phyloP scores from a whole-genome alignment of 2,113 vertebrate species.

The Cnemophilus loriae region DNA sequence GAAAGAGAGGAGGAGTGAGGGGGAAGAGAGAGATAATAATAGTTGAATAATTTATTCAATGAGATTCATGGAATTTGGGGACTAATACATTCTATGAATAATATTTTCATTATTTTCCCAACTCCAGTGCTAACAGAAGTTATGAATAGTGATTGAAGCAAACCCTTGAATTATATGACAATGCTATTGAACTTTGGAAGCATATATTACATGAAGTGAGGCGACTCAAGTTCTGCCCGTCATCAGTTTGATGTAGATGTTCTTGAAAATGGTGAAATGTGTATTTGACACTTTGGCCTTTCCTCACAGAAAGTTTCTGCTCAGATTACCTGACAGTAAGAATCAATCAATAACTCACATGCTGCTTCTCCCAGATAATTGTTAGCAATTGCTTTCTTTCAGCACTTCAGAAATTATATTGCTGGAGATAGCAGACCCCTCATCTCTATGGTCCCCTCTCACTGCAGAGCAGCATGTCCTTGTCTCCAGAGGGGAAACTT shows the following conservation, averaged over 20 bases:
- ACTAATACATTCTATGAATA: conserved; percentile 52
- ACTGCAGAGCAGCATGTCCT: neutral
- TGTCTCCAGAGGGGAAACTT: neutral
- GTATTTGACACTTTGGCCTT: conserved; percentile 29
- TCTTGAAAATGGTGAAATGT: neutral
- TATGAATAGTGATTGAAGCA: conserved; percentile 45
- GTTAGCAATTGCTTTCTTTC: conserved; percentile 11
- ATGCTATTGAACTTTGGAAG: neutral
- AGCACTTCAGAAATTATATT: neutral
- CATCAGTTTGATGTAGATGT: neutral
- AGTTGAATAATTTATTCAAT: conserved; percentile 39
- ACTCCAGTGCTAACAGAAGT: neutral
- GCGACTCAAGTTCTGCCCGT: neutral
- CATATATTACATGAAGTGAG: neutral
- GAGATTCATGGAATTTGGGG: conserved; percentile 41
- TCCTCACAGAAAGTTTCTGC: neutral
- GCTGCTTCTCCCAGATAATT: conserved; percentile 14
- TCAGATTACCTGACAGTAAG: conserved; percentile 16
- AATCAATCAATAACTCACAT: conserved; percentile 3
- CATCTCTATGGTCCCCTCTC: neutral
- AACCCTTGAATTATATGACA: conserved; percentile 23
- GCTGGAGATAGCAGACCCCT: neutral
- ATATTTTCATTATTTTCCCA: conserved; percentile 49
- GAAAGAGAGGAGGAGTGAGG: neutral
- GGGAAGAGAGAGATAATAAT: neutral